Evolutionary conservation across 2,888 invertebrate species (phyloP), one percentile per base, ranked within the genome.

Genomic region (Eudasyphora cyanicolor): DNA sequence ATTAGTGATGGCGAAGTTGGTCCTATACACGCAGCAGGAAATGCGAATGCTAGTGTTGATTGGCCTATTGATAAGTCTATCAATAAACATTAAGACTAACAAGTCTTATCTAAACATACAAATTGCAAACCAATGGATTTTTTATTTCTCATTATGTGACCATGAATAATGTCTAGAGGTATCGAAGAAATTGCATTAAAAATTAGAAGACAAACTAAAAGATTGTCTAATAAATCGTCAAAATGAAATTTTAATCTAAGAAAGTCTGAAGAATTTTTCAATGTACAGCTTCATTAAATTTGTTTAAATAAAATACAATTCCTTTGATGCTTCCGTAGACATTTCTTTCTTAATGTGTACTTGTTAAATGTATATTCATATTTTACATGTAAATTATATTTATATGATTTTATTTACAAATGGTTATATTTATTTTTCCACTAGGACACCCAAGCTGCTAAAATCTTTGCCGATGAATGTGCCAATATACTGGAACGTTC

Each of bases 401-500:
- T 8, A 35, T 73, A 17, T 21, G 14, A 6, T 69, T 74, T 73
- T 76, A 54, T 12, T 27, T 19, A 6, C n/a, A 45, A 77, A 60
- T 7, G 76, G 38, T 75, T 32, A 32, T 64, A 42, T 76, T 45
- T 27, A 27, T 60, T 49, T n/a, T 69, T 19, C 21, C 73, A 42
- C 80, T 90, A 97, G 97, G 99, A 99, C 91, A 96, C 98, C 35
- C 98, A 96, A 91, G 97, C 98, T 0, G 96, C 98, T 0, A 98
- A 98, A 87, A 93, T 97, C 88, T 98, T 98, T 92, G 97, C 96
- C 69, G 98, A 99, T 90, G 98, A 99, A 91, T 98, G 98, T 21
- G 97, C 97, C 0, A 96, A 96, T 42, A 97, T 99, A 90, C 98
- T 98, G 90, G 99, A 99, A 91, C 94, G 99, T 38, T 99, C 99